A percentile compares a stretch with the other conserved stretches of the same genome.
phyloP scores from a whole-genome alignment of 35 echinoderm and acorn worm genomes.

The Apostichopus californicus region DNA sequence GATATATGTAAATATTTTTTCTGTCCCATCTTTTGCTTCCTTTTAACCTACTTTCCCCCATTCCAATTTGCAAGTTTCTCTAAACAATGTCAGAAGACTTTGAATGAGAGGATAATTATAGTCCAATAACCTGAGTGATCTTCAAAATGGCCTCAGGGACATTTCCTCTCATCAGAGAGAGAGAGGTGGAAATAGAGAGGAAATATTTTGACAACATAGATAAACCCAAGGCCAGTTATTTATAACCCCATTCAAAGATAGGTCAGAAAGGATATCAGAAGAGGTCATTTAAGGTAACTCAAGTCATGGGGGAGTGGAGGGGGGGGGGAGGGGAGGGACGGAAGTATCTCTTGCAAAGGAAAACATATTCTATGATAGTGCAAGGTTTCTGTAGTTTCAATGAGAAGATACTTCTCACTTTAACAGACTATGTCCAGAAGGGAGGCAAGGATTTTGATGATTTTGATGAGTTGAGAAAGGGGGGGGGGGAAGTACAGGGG shows the following conservation, averaged over 20 bases:
- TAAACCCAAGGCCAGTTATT: not conserved
- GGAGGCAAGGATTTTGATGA: too few relatives aligned
- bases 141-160: not conserved
- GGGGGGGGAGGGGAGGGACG: not conserved
- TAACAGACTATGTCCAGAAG: too few relatives aligned
- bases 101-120: not conserved
- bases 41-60: not conserved
- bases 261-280: slow-evolving; percentile 7
- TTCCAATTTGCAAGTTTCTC: not conserved
- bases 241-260: not conserved
- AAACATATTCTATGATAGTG: too few relatives aligned
- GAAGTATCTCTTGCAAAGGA: too few relatives aligned
- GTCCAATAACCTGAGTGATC: not conserved
- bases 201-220: slow-evolving; percentile 17
- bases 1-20: too few relatives aligned
- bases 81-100: not conserved
- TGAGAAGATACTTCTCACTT: too few relatives aligned
- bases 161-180: not conserved
- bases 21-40: not conserved
- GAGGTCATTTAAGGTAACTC: slow-evolving; percentile 23
- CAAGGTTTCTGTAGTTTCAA: too few relatives aligned
- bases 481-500: too few relatives aligned
- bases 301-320: not conserved
- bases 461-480: too few relatives aligned
- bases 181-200: not conserved